Evolutionary conservation across 2,888 invertebrate species (phyloP).

Genomic region (Erebia palarica): DNA sequence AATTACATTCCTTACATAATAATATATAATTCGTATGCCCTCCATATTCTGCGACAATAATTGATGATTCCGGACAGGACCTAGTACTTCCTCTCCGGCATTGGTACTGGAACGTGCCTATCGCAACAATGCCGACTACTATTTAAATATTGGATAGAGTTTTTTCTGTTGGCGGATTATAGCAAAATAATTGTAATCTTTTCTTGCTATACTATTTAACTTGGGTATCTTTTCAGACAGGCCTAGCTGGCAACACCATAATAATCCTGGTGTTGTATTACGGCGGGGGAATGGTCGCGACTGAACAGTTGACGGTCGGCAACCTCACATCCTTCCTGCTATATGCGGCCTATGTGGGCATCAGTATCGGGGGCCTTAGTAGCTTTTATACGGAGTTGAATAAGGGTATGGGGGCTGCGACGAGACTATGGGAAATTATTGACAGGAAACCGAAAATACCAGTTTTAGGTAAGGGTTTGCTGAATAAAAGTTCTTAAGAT

Average conservation of each 20-base stretch:
- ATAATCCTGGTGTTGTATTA: conserved; percentile 95
- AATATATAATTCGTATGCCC: no score
- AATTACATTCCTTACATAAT: no score
- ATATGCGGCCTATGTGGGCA: conserved; percentile 96
- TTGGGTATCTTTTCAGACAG: conserved; percentile 82
- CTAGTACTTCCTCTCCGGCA: no score
- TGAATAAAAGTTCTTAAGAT: not conserved
- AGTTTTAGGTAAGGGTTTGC: conserved; percentile 75
- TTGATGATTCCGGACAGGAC: no score
- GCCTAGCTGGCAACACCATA: conserved; percentile 94
- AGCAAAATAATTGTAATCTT: no score
- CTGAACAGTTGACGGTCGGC: conserved; percentile 90
- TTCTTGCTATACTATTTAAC: conserved; percentile 23
- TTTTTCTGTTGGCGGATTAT: no score
- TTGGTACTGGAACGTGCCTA: no score
- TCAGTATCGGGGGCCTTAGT: conserved; percentile 94
- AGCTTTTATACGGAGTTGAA: conserved; percentile 97
- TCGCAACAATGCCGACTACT: no score
- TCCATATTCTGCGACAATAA: no score
- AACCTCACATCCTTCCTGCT: conserved; percentile 96
- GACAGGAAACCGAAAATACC: conserved; percentile 91
- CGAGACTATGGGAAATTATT: conserved; percentile 94
- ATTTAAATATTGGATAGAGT: no score
- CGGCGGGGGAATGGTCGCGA: conserved; percentile 94
- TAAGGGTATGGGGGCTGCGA: conserved; percentile 95